Conservation (phyloP, 2,888 invertebrate genomes). For the Ormyrus labotus region DNA sequence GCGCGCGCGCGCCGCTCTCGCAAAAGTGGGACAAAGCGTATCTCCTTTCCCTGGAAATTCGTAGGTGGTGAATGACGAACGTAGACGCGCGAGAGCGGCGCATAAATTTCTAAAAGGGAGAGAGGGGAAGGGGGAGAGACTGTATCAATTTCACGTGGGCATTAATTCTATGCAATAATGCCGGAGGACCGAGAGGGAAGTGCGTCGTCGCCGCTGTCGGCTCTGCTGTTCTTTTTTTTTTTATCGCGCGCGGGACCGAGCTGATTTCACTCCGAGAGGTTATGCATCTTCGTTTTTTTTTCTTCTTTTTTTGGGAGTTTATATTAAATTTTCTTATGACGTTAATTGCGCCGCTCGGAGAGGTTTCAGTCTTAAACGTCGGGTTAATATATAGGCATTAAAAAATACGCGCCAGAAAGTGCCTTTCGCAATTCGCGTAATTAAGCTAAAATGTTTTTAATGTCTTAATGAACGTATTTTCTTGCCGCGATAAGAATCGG, state of each 20-base stretch:
- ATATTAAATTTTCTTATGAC: too few relatives aligned
- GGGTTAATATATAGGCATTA: too few relatives aligned
- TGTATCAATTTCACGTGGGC: constrained; percentile 50
- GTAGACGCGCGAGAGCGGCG: constrained; percentile 13
- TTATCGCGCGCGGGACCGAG: neutral
- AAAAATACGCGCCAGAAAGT: too few relatives aligned
- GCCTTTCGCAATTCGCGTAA: too few relatives aligned
- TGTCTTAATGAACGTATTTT: neutral
- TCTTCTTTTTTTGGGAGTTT: neutral
- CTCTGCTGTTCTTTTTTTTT: too few relatives aligned
- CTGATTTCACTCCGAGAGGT: neutral
- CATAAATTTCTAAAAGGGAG: constrained; percentile 33
- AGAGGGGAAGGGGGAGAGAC: neutral
- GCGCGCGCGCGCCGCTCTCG: neutral
- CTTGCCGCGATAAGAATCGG: neutral
- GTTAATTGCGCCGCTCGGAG: too few relatives aligned
- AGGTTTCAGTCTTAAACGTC: too few relatives aligned
- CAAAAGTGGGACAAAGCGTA: constrained; percentile 34
- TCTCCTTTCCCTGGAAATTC: constrained; percentile 52
- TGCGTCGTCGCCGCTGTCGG: too few relatives aligned
- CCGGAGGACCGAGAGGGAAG: neutral
- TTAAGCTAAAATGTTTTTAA: too few relatives aligned
- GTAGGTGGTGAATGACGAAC: constrained; percentile 58
- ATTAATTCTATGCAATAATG: constrained; percentile 47
- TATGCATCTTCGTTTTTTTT: neutral